Evolutionary conservation across 2,797 vertebrate species (phyloP).

Genomic region (Sebastes hopkinsi): DNA sequence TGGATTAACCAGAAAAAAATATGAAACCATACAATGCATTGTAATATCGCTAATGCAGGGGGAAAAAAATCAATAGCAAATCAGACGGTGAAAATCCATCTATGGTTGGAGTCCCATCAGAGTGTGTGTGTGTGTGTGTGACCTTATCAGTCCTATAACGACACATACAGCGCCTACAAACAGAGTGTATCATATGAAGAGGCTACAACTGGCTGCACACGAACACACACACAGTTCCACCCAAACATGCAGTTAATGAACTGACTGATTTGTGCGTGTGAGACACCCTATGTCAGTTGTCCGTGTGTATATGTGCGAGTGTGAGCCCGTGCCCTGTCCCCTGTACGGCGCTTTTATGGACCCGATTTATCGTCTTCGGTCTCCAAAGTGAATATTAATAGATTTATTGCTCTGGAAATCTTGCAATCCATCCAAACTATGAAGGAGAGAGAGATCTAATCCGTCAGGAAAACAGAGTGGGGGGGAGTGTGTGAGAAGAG

Average conservation of each 20-base stretch:
- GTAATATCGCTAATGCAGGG: background rate
- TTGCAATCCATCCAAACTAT: slow-evolving; percentile 63
- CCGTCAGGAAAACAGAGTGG: slow-evolving; percentile 44
- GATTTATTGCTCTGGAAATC: slow-evolving; percentile 64
- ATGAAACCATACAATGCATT: background rate
- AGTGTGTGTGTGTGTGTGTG: background rate
- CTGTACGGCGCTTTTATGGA: slow-evolving; percentile 56
- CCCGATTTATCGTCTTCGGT: slow-evolving; percentile 59
- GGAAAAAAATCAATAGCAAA: background rate
- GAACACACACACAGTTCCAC: background rate
- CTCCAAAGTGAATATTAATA: slow-evolving; percentile 76
- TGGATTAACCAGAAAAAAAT: background rate
- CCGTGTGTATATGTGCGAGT: slow-evolving; percentile 8
- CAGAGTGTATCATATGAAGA: slow-evolving; percentile 1
- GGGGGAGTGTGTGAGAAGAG: slow-evolving; percentile 7
- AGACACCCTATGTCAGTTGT: slow-evolving; percentile 7
- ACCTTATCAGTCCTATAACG: background rate
- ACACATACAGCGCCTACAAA: background rate
- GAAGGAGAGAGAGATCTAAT: slow-evolving; percentile 55
- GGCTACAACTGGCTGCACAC: background rate
- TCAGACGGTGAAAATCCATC: background rate
- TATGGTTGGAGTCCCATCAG: background rate
- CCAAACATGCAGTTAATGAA: slow-evolving; percentile 25
- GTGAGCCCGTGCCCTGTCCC: slow-evolving; percentile 20
- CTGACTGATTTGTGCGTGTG: slow-evolving; percentile 26